Percentiles rank a stretch among this genome's conserved stretches.
phyloP scores from a whole-genome alignment of 2,797 vertebrate genomes.

The Coracias cyanogaster region DNA sequence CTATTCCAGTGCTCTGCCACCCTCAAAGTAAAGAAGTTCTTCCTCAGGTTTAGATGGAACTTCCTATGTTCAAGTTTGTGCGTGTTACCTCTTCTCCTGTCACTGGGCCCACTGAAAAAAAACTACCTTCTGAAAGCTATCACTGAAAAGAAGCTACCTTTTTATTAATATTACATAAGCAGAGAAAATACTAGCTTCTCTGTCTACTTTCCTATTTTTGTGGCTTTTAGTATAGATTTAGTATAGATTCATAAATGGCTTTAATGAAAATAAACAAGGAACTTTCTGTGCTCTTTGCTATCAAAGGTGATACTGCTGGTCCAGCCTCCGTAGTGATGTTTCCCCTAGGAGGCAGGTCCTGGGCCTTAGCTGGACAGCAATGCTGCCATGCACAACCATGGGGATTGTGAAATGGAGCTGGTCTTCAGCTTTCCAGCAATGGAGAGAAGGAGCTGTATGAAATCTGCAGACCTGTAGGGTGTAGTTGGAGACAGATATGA shows the following conservation, averaged over 20 bases:
- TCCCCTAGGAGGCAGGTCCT: not conserved
- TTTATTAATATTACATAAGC: conserved; percentile 79
- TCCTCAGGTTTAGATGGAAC: too few species aligned
- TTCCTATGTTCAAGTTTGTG: too few species aligned
- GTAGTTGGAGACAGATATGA: accelerated
- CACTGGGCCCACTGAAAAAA: too few species aligned
- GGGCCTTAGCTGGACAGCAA: not conserved
- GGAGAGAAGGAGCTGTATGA: not conserved
- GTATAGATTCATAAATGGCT: conserved; percentile 38
- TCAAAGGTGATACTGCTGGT: not conserved
- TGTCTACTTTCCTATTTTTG: conserved; percentile 71
- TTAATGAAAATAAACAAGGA: conserved; percentile 4
- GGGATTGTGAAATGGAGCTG: not conserved
- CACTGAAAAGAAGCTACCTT: conserved; percentile 17
- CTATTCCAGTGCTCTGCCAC: too few species aligned
- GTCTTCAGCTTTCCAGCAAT: not conserved
- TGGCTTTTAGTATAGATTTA: conserved; percentile 69
- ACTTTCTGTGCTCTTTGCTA: not conserved
- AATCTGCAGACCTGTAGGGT: not conserved
- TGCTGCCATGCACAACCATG: accelerated
- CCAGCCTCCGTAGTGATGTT: not conserved
- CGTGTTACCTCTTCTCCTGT: too few species aligned
- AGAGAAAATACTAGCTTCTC: conserved; percentile 61
- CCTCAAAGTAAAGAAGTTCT: too few species aligned
- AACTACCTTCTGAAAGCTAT: too few species aligned